Evolutionary conservation across 2,113 vertebrate species (phyloP), one percentile per base, ranked within the genome.

Genomic region (Mandrillus leucophaeus): DNA sequence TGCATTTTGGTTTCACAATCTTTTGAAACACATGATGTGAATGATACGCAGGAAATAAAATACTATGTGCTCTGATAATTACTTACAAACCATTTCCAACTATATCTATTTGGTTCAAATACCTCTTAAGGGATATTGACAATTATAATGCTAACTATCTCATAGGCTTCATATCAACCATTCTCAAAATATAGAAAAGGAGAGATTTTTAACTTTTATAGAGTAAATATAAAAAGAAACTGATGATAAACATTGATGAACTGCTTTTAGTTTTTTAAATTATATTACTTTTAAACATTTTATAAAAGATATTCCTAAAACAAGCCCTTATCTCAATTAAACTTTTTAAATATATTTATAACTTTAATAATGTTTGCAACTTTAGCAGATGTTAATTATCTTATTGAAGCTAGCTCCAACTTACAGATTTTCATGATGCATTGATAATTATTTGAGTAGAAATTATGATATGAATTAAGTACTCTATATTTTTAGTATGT

Each of bases 381-480:
- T 52, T 30, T 38, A 66, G 18, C 14, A 76, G 48, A 93, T 59
- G 17, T 75, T 72, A 93, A 93, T 88, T 73, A 43, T 45, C 23
- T 64, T 59, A 55, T 27, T 35, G 25, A 78, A 93, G 7, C 11
- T 55, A 45, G 22, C 10, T 48, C n/a, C 30, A 95, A 50, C 7
- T 72, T 68, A 48, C 3, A 43, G 6, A 17, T 73, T 84, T 94
- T 81, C 45, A 80, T 72, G 57, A 32, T 8, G 27, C 32, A 72
- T 57, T 93, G 55, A 97, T 83, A 80, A 48, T 52, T 61, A 83
- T 84, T 50, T 91, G 72, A 95, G 43, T 68, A 94, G 25, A 50
- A 97, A 91, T 96, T 84, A 85, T 64, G 52, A 80, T 30, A 80
- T 8, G 38, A 59, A 90, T 93, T 93, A 90, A 93, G 8, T 52